phyloP scores from a whole-genome alignment of 2,113 vertebrate species.

The Chaenocephalus aceratus region DNA sequence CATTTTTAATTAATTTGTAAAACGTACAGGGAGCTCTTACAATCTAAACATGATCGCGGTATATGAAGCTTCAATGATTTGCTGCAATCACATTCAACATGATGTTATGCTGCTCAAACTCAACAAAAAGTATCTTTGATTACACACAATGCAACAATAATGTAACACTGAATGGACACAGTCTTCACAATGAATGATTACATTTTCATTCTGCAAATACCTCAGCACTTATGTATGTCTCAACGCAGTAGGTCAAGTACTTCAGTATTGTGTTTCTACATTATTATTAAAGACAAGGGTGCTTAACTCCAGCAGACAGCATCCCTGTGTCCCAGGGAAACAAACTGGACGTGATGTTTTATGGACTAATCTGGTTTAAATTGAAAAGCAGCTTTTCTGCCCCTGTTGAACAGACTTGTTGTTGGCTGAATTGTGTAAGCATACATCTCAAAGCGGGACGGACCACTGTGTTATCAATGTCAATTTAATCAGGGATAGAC shows the following conservation, averaged over 20 bases:
- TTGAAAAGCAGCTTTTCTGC: constrained; percentile 69
- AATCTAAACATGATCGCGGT: not conserved
- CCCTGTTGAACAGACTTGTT: constrained; percentile 22
- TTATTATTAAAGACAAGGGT: constrained; percentile 26
- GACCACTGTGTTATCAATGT: not conserved
- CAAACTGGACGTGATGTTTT: constrained; percentile 54
- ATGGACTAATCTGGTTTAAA: constrained; percentile 72
- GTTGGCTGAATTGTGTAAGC: constrained; percentile 11
- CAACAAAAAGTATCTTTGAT: not conserved
- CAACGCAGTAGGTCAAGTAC: not conserved
- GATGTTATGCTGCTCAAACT: not conserved
- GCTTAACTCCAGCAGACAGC: constrained; percentile 25
- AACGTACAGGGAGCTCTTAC: not conserved
- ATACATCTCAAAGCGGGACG: not conserved
- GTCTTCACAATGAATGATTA: not conserved
- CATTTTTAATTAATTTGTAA: no score
- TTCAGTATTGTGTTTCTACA: constrained; percentile 10
- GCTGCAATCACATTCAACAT: not conserved
- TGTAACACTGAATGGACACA: no score
- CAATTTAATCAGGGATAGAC: constrained; percentile 8
- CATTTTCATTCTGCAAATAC: not conserved
- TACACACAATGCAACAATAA: not conserved
- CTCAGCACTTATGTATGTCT: not conserved
- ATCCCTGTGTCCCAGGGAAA: constrained; percentile 30
- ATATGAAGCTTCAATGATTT: not conserved